phyloP scores from a whole-genome alignment of 2,888 invertebrate genomes.

The Temnothorax ravouxi region DNA sequence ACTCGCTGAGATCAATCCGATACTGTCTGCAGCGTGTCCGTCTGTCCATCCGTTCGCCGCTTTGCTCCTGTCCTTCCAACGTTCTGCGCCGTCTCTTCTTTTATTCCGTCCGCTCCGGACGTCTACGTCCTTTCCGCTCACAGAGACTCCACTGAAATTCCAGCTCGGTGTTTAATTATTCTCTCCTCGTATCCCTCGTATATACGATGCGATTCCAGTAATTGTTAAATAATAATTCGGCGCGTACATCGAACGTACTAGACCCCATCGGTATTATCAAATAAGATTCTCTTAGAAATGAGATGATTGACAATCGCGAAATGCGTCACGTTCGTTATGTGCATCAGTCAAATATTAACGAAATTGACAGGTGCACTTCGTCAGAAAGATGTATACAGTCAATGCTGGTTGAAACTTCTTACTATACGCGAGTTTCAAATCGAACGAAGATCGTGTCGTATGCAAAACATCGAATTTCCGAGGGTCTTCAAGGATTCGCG shows the following conservation, averaged over 20 bases:
- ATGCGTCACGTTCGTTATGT: background rate
- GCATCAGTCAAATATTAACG: slow-evolving; percentile 1
- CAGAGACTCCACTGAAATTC: slow-evolving; percentile 57
- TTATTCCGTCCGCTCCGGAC: slow-evolving; percentile 48
- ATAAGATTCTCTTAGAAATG: slow-evolving; percentile 12
- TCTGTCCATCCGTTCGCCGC: slow-evolving; percentile 82
- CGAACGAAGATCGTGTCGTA: slow-evolving; percentile 85
- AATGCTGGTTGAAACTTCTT: slow-evolving; percentile 77
- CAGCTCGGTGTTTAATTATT: slow-evolving; percentile 48
- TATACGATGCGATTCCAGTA: slow-evolving; percentile 17
- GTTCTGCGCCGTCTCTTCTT: slow-evolving; percentile 47
- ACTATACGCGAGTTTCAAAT: slow-evolving; percentile 83
- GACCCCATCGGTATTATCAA: background rate
- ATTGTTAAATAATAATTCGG: slow-evolving; percentile 64
- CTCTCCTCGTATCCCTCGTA: slow-evolving; percentile 60
- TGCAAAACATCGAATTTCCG: slow-evolving; percentile 86
- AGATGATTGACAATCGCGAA: slow-evolving; percentile 12
- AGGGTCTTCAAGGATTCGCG: slow-evolving; percentile 77
- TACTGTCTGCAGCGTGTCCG: slow-evolving; percentile 86
- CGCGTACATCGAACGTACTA: background rate
- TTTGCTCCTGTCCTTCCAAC: slow-evolving; percentile 60
- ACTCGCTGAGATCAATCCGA: slow-evolving; percentile 86
- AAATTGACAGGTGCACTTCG: slow-evolving; percentile 70
- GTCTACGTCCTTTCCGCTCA: slow-evolving; percentile 56
- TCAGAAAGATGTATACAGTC: slow-evolving; percentile 73